Evolutionary conservation across 2,797 vertebrate species (phyloP), one percentile per base, ranked within the genome.

Genomic region (Gobio occitaniae): DNA sequence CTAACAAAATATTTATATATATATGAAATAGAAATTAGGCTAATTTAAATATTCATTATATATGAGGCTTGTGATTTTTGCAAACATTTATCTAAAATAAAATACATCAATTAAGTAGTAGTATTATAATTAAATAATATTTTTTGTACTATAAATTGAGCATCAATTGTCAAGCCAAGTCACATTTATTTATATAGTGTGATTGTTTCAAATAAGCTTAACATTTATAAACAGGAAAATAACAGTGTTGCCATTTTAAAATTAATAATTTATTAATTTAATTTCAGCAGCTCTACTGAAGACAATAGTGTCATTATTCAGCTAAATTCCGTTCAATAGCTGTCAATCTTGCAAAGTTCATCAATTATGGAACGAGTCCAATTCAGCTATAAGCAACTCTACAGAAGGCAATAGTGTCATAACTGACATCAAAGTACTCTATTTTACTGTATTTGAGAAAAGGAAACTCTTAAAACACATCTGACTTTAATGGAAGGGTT

Each of bases 401-500:
- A 50, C 44, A 50, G 6, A 76, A 56, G 4, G 32, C 4, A 75
- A 11, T 12, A 1, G 12, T 32, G 25, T 38, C 29, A 21, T 52
- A 21, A 76, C 0, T 75, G 32, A 76, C 11, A 76, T 6, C 5
- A 8, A 56, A 76, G 17, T 56, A 54, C 10, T 7, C 12, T 16
- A 16, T 65, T 65, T 65, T 29, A 29, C 25, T 65, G 0, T 65
- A 25, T 61, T 25, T 25, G 56, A 25, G 21, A 3, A 65, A 16
- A 32, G 2, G 29, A 65, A 25, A 65, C n/a, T 65, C 13, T 32
- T 65, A 65, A 65, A 6, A 32, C 41, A 36, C 32, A 41, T 44
- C 56, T 29, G 41, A 80, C 78, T 25, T 86, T 77, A 17, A n/a
- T 79, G 50, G 80, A 74, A 86, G 90, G 89, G 41, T 11, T 70